Base-by-base conservation (phyloP, 1,140 invertebrate species). In the Olivierus martensii region DNA sequence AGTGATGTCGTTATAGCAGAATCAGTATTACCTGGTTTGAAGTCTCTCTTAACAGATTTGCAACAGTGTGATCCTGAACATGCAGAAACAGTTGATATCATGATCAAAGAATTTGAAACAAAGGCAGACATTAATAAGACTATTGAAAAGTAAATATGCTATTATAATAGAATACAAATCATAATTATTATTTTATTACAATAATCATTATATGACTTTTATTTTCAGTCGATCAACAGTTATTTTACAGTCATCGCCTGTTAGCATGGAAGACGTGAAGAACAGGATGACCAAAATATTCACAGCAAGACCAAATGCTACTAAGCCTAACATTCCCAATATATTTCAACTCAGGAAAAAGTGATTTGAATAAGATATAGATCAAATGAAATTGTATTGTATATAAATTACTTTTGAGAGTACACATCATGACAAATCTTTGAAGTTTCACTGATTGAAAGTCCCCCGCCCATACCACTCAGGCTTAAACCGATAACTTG, bases 211-310 rank as follows among this genome's bases (percentile, higher is more conserved):
- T n/a, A n/a, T n/a, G n/a, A n/a, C n/a, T n/a, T n/a, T n/a, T n/a
- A 35, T 39, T 53, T 63, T 28, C 41, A 61, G 38, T 51, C 59
- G 22, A 52, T 54, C 39, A 36, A 55, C 17, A 46, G 37, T 49
- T 1, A 44, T 43, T 53, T 57, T 42, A 45, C 46, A 57, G 3
- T 53, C 37, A 34, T 44, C 48, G 35, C 44, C 51, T 55, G 53
- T 49, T 55, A 73, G 75, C 12, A 74, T 79, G 38, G 77, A 79
- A 61, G 77, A 79, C 35, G 74, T 79, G 72, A 68, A 72, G 19
- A 74, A 77, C 52, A 69, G 72, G 59, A 68, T 79, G 57, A 75
- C 73, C 21, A 78, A 78, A 56, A 77, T 78, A 51, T 78, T 79
- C 58, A 73, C 73, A 36, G 43, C 44, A 7, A 59, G 60, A 48